These are phyloP conservation scores for Apodemia duryi DNA, from an alignment of 2,888 invertebrate genomes.

Conservation along the genomic window DNA sequence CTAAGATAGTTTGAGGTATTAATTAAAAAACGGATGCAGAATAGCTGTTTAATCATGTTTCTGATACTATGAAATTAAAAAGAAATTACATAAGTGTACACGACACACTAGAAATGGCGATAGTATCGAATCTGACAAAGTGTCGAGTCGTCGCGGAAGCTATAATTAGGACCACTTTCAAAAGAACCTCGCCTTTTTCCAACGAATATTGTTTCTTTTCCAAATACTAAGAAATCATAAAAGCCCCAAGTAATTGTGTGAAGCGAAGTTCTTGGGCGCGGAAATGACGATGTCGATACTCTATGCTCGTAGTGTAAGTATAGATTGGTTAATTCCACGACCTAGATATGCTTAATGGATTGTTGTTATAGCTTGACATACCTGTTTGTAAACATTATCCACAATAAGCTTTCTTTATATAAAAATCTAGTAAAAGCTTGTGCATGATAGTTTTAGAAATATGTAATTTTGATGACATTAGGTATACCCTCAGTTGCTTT, in stretches of 20 bases:
- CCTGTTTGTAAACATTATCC: slow-evolving; percentile 4
- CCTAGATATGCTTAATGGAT: slow-evolving; percentile 27
- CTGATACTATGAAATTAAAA: too few relatives aligned
- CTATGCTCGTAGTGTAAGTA: slow-evolving; percentile 22
- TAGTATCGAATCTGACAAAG: too few relatives aligned
- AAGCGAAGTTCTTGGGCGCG: not conserved
- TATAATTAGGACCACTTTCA: too few relatives aligned
- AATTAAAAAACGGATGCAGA: too few relatives aligned
- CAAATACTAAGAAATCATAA: not conserved
- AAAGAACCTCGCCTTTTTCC: not conserved
- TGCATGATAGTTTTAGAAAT: too few relatives aligned
- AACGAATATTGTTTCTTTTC: not conserved
- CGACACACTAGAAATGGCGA: too few relatives aligned
- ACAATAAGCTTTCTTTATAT: not conserved
- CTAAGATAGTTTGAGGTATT: too few relatives aligned
- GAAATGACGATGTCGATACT: not conserved
- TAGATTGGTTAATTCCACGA: slow-evolving; percentile 29
- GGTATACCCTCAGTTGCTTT: too few relatives aligned
- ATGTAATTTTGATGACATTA: too few relatives aligned
- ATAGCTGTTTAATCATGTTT: too few relatives aligned
- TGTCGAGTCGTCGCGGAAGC: too few relatives aligned
- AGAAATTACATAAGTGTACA: too few relatives aligned
- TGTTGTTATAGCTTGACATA: slow-evolving; percentile 14
- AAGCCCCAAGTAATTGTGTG: not conserved
- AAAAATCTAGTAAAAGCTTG: not conserved